phyloP scores from a whole-genome alignment of 2,797 vertebrate genomes.

The Telmatherina bonti region DNA sequence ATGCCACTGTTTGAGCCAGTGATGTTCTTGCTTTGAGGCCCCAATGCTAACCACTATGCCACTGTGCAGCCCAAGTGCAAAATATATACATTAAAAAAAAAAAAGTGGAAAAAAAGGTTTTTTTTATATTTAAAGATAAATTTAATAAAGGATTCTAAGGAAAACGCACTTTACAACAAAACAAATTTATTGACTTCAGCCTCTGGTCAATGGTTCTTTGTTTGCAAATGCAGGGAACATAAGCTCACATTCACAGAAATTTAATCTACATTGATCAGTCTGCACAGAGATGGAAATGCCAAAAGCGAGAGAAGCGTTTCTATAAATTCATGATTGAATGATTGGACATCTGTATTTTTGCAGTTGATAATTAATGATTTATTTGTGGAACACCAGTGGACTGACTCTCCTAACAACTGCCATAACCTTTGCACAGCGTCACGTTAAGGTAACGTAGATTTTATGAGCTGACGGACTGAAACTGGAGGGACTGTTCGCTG shows the following conservation, averaged over 20 bases:
- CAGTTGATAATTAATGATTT: conserved; percentile 27
- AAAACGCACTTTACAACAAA: conserved; percentile 2
- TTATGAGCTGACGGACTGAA: neutral
- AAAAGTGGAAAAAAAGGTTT: neutral
- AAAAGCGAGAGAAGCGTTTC: conserved; percentile 32
- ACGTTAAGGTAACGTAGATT: neutral
- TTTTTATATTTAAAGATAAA: conserved; percentile 14
- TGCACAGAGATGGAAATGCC: conserved; percentile 40
- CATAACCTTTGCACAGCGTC: neutral
- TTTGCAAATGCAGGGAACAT: conserved; percentile 29
- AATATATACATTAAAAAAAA: too few relatives aligned
- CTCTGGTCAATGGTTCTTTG: conserved; percentile 47
- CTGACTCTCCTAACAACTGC: neutral
- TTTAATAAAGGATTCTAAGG: neutral
- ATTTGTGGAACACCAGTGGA: conserved; percentile 11
- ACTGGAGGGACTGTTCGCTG: neutral
- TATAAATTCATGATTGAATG: conserved; percentile 22
- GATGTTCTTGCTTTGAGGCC: too few relatives aligned
- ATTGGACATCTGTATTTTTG: conserved; percentile 21
- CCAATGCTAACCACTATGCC: too few relatives aligned
- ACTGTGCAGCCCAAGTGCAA: too few relatives aligned
- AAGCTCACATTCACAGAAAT: conserved; percentile 32
- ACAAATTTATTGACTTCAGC: conserved; percentile 18
- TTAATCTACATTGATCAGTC: conserved; percentile 58
- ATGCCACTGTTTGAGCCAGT: too few relatives aligned